Base-by-base conservation (phyloP, 2,888 invertebrate species). In the Caenorhabditis parvicauda region DNA sequence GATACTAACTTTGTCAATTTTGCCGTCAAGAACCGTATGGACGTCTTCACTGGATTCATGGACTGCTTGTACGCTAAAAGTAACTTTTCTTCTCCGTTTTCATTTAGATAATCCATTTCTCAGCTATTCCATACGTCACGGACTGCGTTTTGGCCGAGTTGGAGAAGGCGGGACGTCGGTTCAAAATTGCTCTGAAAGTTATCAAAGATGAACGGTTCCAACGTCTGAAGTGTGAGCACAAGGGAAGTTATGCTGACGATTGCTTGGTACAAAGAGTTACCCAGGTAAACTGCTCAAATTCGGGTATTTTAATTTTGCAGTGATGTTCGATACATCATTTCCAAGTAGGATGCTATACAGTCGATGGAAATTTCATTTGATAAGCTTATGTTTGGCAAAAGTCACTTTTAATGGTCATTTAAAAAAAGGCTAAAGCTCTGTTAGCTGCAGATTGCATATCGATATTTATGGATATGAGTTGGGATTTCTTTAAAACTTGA, bases 1-100 rank as follows among this genome's bases (percentile, higher is more conserved):
- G 98, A 99, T 81, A 99, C 98, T 2, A 99, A 99, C 84, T 99
- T 99, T 80, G 89, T 99, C 7, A 98, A 99, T 82, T 96, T 98
- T 81, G 91, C 95, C 5, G 92, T 99, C 38, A 93, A 94, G 83
- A 93, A 92, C 82, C 95, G 96, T 84, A 84, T 99, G 66, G 98
- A 99, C 81, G 89, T 99, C 37, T 88, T 94, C 53, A 90, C 93
- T 79, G 90, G 90, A 67, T 93, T 98, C 92, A 96, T 96, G 95
- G 94, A 98, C 79, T 98, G 96, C 82, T 85, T 99, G 5, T 95
- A 94, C 83, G 98, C 96, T 0, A 98, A 98, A 84, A 87, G 87
- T 87, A 80, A 82, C 83, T 77, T 52, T 6, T 9, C n/a, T 38
- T 32, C 41, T 14, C 32, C 17, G 21, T 2, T 27, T 17, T 32